Evolutionary conservation across 1,140 invertebrate species (phyloP).

Genomic region (Bactericera cockerelli): DNA sequence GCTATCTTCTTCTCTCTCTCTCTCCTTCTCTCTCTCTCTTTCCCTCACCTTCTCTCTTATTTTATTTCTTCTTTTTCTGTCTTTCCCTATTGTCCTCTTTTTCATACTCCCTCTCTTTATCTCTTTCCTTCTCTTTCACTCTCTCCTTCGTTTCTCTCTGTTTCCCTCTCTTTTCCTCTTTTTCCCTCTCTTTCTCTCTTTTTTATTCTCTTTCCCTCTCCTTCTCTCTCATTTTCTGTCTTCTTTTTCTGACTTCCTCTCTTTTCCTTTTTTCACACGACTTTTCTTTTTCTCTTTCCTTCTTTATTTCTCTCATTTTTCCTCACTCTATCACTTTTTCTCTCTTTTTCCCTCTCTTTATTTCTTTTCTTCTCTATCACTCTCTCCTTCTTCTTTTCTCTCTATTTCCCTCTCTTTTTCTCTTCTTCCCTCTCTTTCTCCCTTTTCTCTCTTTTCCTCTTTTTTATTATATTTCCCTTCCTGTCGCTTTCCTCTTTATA

Average conservation of each 20-base stretch:
- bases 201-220: too few species aligned
- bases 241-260: neutral
- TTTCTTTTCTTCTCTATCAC: conserved; percentile 5
- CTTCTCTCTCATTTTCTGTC: neutral
- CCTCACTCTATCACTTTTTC: conserved; percentile 13
- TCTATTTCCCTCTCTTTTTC: conserved; percentile 4
- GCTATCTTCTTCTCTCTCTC: conserved; percentile 10
- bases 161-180: conserved; percentile 8
- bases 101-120: neutral
- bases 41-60: too few species aligned
- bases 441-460: neutral
- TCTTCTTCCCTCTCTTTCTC: neutral
- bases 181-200: neutral
- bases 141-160: neutral
- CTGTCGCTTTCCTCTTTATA: neutral
- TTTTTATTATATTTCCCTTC: neutral
- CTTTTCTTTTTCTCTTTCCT: neutral
- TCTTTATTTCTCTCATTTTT: neutral
- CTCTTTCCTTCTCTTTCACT: neutral
- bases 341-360: conserved; percentile 9
- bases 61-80: conserved; percentile 9
- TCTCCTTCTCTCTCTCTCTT: conserved; percentile 2
- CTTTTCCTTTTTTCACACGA: conserved; percentile 9
- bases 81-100: neutral
- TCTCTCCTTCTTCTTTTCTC: too few species aligned